Base-by-base conservation (phyloP, 2,888 invertebrate genomes). In the Eucera pruinosa region DNA sequence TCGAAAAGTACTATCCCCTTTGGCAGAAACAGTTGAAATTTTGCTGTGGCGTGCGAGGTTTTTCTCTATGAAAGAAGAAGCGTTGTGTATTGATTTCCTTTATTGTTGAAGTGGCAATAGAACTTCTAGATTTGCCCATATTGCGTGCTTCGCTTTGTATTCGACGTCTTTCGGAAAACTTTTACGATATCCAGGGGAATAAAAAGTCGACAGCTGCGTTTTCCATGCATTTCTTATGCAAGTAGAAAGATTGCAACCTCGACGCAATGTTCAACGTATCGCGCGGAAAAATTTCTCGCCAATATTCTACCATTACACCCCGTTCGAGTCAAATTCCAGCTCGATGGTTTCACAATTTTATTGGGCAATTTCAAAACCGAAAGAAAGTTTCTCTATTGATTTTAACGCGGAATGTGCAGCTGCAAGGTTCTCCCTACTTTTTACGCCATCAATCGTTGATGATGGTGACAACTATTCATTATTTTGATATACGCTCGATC, bases 141-240 rank as follows among this genome's bases (percentile, higher is more conserved):
- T 20, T 9, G 39, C 9, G 48, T 15, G 11, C 25, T 15, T 41
- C 18, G 39, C 5, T 30, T 64, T 33, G 65, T 33, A 30, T 50
- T 30, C 50, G 30, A 36, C 18, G 20, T 66, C 25, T 39, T 20
- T n/a, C 11, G 7, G 20, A 0, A 39, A 66, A 70, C 45, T 66
- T 66, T 54, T n/a, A 15, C 54, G 18, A 65, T 69, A 65, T 69
- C 50, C 68, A 62, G 27, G 27, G 25, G 23, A 50, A 52, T 50
- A 33, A 64, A 20, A 50, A 62, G 13, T 39, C 39, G 39, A 30
- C 27, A 30, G 27, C 15, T 23, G 13, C 5, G 1, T 0, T 13
- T 13, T 23, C 25, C 23, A 15, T 33, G 41, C 33, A 15, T 68
- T 50, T 50, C 11, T n/a, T 20, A 1, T 3, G 13, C 5, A 6